Base-by-base conservation (phyloP, 2,888 invertebrate species). In the Boloria selene region DNA sequence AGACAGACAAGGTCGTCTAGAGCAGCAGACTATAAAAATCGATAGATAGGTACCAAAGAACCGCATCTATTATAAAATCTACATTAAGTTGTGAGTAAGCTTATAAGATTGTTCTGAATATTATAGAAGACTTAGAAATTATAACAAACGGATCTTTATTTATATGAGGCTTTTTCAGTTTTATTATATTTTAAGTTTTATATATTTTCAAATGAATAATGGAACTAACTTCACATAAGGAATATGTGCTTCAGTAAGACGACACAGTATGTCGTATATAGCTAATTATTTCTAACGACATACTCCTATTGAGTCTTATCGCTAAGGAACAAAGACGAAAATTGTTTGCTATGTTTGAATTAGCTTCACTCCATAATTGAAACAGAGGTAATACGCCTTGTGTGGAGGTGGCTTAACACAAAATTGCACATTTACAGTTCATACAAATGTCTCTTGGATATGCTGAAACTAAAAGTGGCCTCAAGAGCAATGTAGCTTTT, bases 361-460 rank as follows among this genome's bases (percentile, higher is more conserved):
- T 54, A 50, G 22, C 44, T 65, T 54, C 53, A 38, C 51, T 59
- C 62, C 54, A 62, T 58, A 49, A 54, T 60, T 65, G 50, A 65
- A 65, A 62, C 59, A 44, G 49, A 65, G 50, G 62, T 65, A 60
- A 55, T 59, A 65, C 51, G 59, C 64, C 61, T 64, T 58, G 63
- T 58, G 22, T 60, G 54, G 50, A 58, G 61, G 50, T 55, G 61
- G 61, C 42, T 62, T 55, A 62, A 67, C 69, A 67, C 51, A 62
- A 61, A 70, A 70, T 65, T 70, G 70, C 67, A 67, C 70, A 68
- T 71, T 65, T 67, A 52, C 70, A 69, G 71, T 64, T 70, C 70
- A 69, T 65, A 65, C 69, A 67, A 69, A 71, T 65, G 72, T 72
- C 68, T 72, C 65, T 66, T 67, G 68, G 64, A 66, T 73, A 72